These are phyloP conservation scores for Caligus rogercresseyi DNA, from an alignment of 1,140 invertebrate genomes.

Conservation along the genomic window DNA sequence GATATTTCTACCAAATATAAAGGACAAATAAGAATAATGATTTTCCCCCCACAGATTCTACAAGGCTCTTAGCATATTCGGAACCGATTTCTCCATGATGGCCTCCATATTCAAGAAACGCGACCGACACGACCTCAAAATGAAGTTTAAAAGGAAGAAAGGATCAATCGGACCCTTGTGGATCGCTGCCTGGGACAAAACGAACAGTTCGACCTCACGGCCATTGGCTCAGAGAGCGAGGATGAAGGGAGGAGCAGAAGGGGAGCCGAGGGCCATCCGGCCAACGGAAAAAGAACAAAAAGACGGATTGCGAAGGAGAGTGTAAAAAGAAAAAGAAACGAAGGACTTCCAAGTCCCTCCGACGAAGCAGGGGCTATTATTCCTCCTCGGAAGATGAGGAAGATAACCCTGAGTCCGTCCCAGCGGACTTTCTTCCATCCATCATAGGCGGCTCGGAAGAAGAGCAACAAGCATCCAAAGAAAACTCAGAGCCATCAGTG, in stretches of 20 bases:
- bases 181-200: constrained; percentile 11
- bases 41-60: constrained; percentile 39
- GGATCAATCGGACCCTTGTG: constrained; percentile 23
- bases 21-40: no score
- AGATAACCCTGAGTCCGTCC: background rate
- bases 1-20: no score
- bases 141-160: constrained; percentile 52
- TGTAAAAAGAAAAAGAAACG: background rate
- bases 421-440: background rate
- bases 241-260: constrained; percentile 2
- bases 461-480: background rate
- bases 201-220: constrained; percentile 2
- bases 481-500: background rate
- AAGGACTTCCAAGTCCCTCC: background rate
- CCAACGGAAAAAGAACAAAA: background rate
- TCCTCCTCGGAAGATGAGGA: constrained; percentile 8
- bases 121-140: constrained; percentile 55
- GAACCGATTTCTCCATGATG: constrained; percentile 79
- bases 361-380: background rate
- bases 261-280: background rate
- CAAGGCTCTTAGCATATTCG: constrained; percentile 60
- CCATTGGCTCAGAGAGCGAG: background rate
- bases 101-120: constrained; percentile 55
- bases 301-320: background rate
- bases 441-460: background rate